Evolutionary conservation across 2,888 invertebrate genomes (phyloP), one percentile per base, ranked within the genome.

Genomic region (Mellilla xanthometata): DNA sequence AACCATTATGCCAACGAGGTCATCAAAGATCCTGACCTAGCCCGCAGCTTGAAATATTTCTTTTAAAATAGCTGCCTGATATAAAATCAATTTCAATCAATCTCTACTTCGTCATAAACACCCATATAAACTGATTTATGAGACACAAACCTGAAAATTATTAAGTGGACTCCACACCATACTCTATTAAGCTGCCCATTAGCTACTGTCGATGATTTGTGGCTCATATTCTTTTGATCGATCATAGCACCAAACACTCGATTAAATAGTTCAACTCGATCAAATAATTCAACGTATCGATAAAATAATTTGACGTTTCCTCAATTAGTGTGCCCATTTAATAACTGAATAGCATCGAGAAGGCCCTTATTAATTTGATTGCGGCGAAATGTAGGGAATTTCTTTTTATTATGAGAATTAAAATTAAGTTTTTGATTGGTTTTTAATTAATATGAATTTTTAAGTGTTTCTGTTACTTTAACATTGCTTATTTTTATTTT

Each of bases 151-250:
- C 29, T 33, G 36, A 35, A 49, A 13, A 47, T 52, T 27, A 47
- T 43, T 29, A 49, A 50, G 45, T 46, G 26, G 36, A 34, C 8
- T 47, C 15, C 11, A 41, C 47, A 39, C 23, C 35, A 32, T 12
- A 22, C 43, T 39, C 39, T 24, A 33, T 53, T 52, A 50, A 49
- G 41, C 42, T 31, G 29, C 42, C 43, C 32, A 54, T 57, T 57
- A 54, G 24, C 43, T 48, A 39, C 46, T 28, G 15, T 30, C 51
- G 52, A 58, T 54, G 39, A 54, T 51, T 42, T 53, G 50, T 47
- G 58, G 52, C 51, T 53, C 44, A 47, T 30, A 38, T 28, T 49
- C 43, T 27, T 44, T 55, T 46, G 29, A 54, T 50, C 34, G 27
- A 40, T 49, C 40, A 38, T 54, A 30, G 48, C 30, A 29, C 32